phyloP scores from a whole-genome alignment of 2,888 invertebrate genomes.

The Drosophila paranaensis region DNA sequence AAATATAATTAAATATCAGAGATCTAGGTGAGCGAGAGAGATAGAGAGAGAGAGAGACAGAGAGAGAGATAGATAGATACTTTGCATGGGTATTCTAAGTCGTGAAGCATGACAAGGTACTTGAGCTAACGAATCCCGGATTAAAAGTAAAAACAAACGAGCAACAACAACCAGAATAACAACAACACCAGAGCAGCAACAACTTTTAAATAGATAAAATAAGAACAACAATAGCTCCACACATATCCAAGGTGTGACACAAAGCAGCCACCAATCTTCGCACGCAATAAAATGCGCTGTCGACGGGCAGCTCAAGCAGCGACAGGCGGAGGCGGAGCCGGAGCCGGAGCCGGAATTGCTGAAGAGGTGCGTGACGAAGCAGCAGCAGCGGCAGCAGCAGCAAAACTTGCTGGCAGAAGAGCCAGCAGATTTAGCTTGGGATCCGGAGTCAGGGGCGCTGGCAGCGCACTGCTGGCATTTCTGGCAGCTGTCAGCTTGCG shows the following conservation, averaged over 20 bases:
- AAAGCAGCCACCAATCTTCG: constrained; percentile 55
- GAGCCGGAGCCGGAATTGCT: not conserved
- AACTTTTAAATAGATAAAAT: constrained; percentile 18
- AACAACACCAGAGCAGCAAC: constrained; percentile 30
- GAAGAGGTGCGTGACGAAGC: constrained; percentile 4
- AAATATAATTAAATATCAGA: constrained; percentile 62
- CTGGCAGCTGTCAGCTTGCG: constrained; percentile 77
- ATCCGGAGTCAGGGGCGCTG: constrained; percentile 45
- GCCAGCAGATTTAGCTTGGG: constrained; percentile 32
- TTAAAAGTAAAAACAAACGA: constrained; percentile 49
- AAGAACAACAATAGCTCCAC: constrained; percentile 26
- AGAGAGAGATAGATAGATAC: constrained; percentile 3
- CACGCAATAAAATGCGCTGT: constrained; percentile 74
- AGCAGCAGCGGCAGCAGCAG: not conserved
- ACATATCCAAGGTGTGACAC: constrained; percentile 62
- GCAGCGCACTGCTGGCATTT: constrained; percentile 69
- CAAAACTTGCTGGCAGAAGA: constrained; percentile 32
- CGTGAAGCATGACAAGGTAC: constrained; percentile 44
- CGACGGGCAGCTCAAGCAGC: constrained; percentile 47
- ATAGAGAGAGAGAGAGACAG: not conserved
- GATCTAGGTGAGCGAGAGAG: not conserved
- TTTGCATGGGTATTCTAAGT: constrained; percentile 6
- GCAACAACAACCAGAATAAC: constrained; percentile 14
- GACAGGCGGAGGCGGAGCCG: constrained; percentile 24
- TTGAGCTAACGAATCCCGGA: constrained; percentile 56